A percentile compares a stretch with the other conserved stretches of the same genome.
These are phyloP conservation scores for Streptopelia turtur DNA, from an alignment of 2,797 vertebrate genomes.

Conservation along the genomic window DNA sequence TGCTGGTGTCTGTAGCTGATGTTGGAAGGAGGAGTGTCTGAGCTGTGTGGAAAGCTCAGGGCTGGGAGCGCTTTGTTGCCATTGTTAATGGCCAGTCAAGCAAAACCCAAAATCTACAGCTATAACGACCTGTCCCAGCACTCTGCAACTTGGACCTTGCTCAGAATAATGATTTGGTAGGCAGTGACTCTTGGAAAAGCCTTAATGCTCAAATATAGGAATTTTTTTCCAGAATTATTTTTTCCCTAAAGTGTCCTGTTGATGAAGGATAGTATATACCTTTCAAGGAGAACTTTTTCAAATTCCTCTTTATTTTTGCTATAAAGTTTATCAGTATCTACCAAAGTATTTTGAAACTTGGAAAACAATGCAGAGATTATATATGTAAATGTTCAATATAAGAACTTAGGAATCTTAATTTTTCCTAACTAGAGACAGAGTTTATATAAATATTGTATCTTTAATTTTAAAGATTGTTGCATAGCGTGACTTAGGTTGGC, in stretches of 20 bases:
- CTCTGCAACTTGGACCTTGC: not conserved
- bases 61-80: not conserved
- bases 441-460: not conserved
- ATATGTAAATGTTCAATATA: not conserved
- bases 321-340: not conserved
- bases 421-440: not conserved
- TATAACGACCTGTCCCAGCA: not conserved
- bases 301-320: not conserved
- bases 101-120: not conserved
- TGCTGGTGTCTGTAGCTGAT: accelerated
- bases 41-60: not conserved
- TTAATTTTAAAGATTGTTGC: not conserved
- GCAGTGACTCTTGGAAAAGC: not conserved
- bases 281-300: not conserved
- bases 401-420: not conserved
- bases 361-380: not conserved
- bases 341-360: not conserved
- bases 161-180: not conserved
- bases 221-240: not conserved
- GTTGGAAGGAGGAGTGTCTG: not conserved
- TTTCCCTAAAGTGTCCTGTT: not conserved
- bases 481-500: constrained; percentile 3
- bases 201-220: not conserved
- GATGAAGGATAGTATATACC: not conserved
- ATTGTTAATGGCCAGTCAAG: not conserved